phyloP scores from a whole-genome alignment of 1,140 invertebrate genomes.

The Cotesia glomerata region DNA sequence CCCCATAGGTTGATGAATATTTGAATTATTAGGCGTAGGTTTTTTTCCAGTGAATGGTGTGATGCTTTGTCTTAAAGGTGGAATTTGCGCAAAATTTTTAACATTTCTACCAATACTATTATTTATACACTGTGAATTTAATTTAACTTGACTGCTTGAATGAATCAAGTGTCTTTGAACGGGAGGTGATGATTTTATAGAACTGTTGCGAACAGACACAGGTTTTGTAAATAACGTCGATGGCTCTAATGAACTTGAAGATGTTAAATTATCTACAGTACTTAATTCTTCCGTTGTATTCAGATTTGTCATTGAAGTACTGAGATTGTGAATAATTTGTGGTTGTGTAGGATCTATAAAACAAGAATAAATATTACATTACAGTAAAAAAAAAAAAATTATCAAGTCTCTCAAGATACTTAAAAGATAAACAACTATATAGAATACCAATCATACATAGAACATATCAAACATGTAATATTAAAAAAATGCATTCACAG shows the following conservation, averaged over 20 bases:
- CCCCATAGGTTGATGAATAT: conserved; percentile 49
- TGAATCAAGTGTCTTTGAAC: conserved; percentile 56
- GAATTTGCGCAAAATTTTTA: conserved; percentile 56
- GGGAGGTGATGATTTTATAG: conserved; percentile 57
- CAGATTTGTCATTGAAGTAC: conserved; percentile 58
- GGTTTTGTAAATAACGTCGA: conserved; percentile 53
- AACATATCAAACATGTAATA: too few relatives aligned
- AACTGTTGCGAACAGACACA: conserved; percentile 56
- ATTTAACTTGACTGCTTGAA: conserved; percentile 58
- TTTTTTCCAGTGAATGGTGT: conserved; percentile 55
- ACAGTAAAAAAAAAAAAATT: background rate
- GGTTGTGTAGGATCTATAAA: conserved; percentile 56
- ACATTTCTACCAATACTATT: conserved; percentile 47
- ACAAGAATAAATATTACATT: background rate
- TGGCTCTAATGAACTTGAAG: conserved; percentile 42
- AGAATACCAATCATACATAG: too few relatives aligned
- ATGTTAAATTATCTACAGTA: conserved; percentile 45
- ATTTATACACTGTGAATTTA: conserved; percentile 54
- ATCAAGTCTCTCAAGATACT: too few relatives aligned
- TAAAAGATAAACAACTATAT: too few relatives aligned
- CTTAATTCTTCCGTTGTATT: conserved; percentile 41
- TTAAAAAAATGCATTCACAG: background rate
- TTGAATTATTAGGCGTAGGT: conserved; percentile 33
- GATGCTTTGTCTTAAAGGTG: conserved; percentile 55
- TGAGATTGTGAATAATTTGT: conserved; percentile 57